Percentiles rank a stretch among this genome's conserved stretches.
These are phyloP conservation scores for Archivesica marissinica DNA, from an alignment of 1,140 invertebrate genomes.

Conservation along the genomic window DNA sequence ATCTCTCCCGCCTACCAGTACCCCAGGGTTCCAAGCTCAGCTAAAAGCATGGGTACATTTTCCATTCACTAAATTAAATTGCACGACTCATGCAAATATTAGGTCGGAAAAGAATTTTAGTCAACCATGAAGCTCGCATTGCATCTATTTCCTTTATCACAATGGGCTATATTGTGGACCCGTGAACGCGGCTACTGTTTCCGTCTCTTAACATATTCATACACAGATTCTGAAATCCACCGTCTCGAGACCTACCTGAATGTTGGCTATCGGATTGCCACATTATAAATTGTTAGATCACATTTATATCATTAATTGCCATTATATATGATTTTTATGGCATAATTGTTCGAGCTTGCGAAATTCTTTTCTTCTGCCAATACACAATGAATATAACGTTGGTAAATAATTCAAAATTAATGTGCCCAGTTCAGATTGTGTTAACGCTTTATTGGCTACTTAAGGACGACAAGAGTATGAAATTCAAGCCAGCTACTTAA, in stretches of 20 bases:
- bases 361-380: not conserved
- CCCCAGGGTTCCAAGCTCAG: slow-evolving; percentile 7
- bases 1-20: slow-evolving; percentile 25
- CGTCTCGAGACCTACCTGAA: slow-evolving; percentile 26
- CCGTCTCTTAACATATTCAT: slow-evolving; percentile 32
- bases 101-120: not conserved
- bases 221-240: not conserved
- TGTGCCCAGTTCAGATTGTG: slow-evolving; percentile 23
- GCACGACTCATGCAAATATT: slow-evolving; percentile 9
- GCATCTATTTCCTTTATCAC: not conserved
- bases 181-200: slow-evolving; percentile 4
- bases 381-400: not conserved
- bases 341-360: slow-evolving; percentile 28
- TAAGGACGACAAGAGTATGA: not conserved
- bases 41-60: not conserved
- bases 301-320: slow-evolving; percentile 33
- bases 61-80: slow-evolving; percentile 22
- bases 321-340: slow-evolving; percentile 39
- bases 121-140: not conserved
- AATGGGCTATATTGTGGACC: not conserved
- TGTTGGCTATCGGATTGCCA: slow-evolving; percentile 14
- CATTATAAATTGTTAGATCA: slow-evolving; percentile 45
- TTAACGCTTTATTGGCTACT: slow-evolving; percentile 48
- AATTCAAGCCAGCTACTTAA: slow-evolving; percentile 36
- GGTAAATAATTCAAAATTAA: slow-evolving; percentile 49